A percentile compares a stretch with the other conserved stretches of the same genome.
These are phyloP conservation scores for Alcedo atthis DNA, from an alignment of 2,797 vertebrate species.

Conservation along the genomic window DNA sequence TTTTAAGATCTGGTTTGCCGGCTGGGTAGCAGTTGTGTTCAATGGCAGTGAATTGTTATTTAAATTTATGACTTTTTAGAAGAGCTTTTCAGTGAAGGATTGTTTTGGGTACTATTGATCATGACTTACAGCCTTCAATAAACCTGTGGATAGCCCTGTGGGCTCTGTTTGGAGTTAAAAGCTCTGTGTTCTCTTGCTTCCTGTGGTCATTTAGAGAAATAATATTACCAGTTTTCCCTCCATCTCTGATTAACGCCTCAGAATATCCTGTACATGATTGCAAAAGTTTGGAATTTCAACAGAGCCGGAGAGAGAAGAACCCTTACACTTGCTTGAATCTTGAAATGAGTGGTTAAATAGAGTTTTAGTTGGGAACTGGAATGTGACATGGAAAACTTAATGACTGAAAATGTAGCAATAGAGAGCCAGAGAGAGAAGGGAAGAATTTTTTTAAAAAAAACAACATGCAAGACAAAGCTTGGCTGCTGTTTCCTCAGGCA, in stretches of 20 bases:
- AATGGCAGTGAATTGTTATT: neutral
- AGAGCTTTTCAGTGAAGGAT: neutral
- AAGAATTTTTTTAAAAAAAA: neutral
- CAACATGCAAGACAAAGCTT: neutral
- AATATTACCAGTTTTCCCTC: neutral
- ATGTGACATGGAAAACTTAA: neutral
- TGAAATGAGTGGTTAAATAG: neutral
- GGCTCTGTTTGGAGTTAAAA: neutral
- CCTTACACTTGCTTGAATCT: neutral
- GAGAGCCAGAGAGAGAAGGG: neutral
- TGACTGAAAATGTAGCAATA: neutral
- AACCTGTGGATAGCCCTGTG: neutral
- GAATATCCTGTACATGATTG: neutral
- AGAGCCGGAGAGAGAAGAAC: neutral
- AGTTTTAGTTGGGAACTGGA: neutral
- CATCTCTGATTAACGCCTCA: neutral
- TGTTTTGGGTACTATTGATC: neutral
- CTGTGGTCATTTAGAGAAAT: neutral
- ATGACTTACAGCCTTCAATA: neutral
- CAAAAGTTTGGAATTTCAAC: accelerated
- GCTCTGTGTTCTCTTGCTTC: neutral
- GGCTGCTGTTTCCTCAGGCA: neutral
- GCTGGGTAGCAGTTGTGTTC: neutral
- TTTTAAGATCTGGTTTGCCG: neutral
- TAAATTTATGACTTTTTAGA: neutral